These are phyloP conservation scores for Sebastes diploproa DNA, from an alignment of 2,797 vertebrate genomes.

Conservation along the genomic window DNA sequence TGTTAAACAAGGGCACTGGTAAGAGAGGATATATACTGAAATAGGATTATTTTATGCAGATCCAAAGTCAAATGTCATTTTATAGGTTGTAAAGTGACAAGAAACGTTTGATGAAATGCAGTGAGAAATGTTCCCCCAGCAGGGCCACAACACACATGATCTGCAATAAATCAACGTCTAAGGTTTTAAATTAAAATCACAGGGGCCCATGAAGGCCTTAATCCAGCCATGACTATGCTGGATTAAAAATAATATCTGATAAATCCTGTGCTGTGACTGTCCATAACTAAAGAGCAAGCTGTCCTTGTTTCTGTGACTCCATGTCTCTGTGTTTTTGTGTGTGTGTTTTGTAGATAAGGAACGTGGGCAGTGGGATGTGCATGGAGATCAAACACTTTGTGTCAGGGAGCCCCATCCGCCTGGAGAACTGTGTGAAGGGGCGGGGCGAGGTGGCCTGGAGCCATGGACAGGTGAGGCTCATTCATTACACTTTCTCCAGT, in stretches of 20 bases:
- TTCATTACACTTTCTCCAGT: not conserved
- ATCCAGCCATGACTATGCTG: not conserved
- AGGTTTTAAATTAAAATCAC: not conserved
- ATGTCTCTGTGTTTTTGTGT: not conserved
- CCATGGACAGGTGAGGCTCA: slow-evolving; percentile 86
- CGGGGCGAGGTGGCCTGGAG: slow-evolving; percentile 88
- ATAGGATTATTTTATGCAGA: not conserved
- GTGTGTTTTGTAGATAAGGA: slow-evolving; percentile 84
- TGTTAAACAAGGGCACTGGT: not conserved
- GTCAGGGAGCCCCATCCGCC: slow-evolving; percentile 86
- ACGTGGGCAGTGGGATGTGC: slow-evolving; percentile 86
- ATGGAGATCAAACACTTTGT: slow-evolving; percentile 90
- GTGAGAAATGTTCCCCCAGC: not conserved
- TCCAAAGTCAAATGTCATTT: not conserved
- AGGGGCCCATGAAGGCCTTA: not conserved
- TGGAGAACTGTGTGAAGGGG: slow-evolving; percentile 90
- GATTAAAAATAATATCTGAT: too few relatives aligned
- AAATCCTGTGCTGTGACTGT: not conserved
- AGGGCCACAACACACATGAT: not conserved
- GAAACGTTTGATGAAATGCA: not conserved
- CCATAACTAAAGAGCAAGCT: not conserved
- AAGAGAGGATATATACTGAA: not conserved
- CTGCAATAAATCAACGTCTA: not conserved
- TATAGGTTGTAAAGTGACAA: not conserved
- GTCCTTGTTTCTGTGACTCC: not conserved